Conservation (phyloP, 2,888 invertebrate genomes). For the Calameuta filiformis region DNA sequence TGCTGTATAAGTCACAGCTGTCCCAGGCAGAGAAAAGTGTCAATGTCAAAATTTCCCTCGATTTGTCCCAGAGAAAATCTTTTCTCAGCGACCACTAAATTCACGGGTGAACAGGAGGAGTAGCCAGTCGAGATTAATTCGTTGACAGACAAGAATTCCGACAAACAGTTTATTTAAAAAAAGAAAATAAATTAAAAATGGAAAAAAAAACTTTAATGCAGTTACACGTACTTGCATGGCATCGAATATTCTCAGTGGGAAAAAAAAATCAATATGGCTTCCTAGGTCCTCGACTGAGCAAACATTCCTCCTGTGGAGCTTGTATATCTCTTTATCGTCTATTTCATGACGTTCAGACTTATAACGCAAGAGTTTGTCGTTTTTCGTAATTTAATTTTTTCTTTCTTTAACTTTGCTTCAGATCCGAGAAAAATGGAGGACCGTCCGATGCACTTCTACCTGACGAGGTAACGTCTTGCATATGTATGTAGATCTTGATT, state of each 20-base stretch:
- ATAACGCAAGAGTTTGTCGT: no score
- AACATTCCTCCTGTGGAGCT: not conserved
- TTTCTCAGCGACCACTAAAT: not conserved
- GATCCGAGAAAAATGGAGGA: slow-evolving; percentile 47
- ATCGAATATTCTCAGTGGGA: not conserved
- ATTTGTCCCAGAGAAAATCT: not conserved
- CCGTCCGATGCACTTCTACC: slow-evolving; percentile 35
- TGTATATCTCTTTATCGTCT: not conserved
- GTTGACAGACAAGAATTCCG: not conserved
- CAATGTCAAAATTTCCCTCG: not conserved
- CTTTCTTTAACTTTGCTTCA: slow-evolving; percentile 27
- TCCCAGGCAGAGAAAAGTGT: no score
- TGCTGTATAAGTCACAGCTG: no score
- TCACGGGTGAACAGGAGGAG: not conserved
- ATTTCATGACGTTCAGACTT: not conserved
- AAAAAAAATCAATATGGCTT: not conserved
- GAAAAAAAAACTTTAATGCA: not conserved
- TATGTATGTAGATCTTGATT: not conserved
- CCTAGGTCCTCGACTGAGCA: not conserved
- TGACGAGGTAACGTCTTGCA: slow-evolving; percentile 30
- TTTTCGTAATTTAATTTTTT: not conserved
- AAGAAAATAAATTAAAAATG: not conserved
- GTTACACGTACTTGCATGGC: not conserved
- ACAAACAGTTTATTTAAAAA: not conserved
- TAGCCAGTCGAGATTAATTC: not conserved